A percentile compares a stretch with the other conserved stretches of the same genome.
Evolutionary conservation across 2,797 vertebrate species (phyloP).

Genomic region (Tauraco hartlaubi): DNA sequence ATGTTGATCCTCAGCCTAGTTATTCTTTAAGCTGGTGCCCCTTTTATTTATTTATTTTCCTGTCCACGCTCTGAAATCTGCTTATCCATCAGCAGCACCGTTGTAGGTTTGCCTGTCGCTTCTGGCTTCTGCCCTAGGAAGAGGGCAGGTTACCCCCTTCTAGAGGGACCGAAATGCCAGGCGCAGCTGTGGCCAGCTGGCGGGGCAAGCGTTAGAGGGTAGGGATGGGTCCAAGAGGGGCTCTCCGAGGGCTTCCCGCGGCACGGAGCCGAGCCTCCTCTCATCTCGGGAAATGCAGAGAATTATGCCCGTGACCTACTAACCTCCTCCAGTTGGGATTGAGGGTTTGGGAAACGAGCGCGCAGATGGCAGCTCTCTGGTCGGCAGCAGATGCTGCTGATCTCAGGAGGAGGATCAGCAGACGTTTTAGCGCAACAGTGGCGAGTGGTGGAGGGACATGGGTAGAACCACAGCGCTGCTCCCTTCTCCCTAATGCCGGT

Average conservation of each 20-base stretch:
- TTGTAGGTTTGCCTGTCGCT: not conserved
- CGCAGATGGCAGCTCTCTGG: conserved; percentile 28
- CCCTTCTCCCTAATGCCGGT: not conserved
- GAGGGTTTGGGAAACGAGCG: not conserved
- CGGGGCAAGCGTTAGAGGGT: not conserved
- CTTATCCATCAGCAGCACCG: not conserved
- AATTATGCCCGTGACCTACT: conserved; percentile 47
- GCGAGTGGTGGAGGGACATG: not conserved
- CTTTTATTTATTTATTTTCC: not conserved
- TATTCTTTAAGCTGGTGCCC: not conserved
- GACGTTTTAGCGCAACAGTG: not conserved
- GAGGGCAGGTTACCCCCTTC: not conserved
- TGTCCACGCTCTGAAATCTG: not conserved
- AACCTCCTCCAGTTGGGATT: conserved; percentile 26
- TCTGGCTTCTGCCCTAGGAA: not conserved
- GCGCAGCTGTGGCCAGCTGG: not conserved
- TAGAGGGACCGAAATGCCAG: not conserved
- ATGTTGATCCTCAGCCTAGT: not conserved
- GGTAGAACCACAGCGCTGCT: not conserved
- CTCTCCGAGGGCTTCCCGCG: rapidly evolving
- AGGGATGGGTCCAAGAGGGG: not conserved
- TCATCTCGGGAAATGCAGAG: not conserved
- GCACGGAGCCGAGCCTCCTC: not conserved
- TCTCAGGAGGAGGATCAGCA: not conserved
- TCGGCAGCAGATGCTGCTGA: conserved; percentile 6